A percentile compares a stretch with the other conserved stretches of the same genome.
These are phyloP conservation scores for Datnioides undecimradiatus DNA, from an alignment of 2,113 vertebrate genomes.

Conservation along the genomic window DNA sequence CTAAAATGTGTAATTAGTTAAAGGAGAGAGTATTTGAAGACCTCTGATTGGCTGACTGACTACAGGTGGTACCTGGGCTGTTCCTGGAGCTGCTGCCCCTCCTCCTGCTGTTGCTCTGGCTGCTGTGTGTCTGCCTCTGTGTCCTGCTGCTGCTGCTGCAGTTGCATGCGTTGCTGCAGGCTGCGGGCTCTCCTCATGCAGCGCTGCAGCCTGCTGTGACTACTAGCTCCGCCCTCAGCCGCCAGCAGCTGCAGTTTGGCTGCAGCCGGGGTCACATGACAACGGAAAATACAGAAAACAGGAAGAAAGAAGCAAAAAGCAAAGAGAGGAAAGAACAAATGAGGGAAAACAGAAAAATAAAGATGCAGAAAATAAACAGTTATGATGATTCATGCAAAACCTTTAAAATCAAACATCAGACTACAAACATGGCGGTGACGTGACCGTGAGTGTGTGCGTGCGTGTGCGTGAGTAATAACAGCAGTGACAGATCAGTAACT, in stretches of 20 bases:
- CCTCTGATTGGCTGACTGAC: conserved; percentile 40
- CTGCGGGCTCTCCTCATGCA: conserved; percentile 72
- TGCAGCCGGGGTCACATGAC: conserved; percentile 50
- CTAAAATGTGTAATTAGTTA: too few species aligned
- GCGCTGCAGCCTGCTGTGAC: conserved; percentile 74
- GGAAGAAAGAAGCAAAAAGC: conserved; percentile 25
- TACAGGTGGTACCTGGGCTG: conserved; percentile 70
- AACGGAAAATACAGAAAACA: conserved; percentile 46
- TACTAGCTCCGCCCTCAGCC: conserved; percentile 60
- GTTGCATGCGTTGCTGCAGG: conserved; percentile 76
- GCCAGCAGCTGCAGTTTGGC: conserved; percentile 66
- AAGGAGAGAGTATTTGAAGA: too few species aligned
- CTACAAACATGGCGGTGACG: conserved; percentile 7
- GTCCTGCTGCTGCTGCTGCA: conserved; percentile 49
- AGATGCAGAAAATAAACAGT: conserved; percentile 58
- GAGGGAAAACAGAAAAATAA: conserved; percentile 25
- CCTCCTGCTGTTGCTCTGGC: conserved; percentile 45
- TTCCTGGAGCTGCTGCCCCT: conserved; percentile 59
- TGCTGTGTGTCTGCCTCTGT: conserved; percentile 53
- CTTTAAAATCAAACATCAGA: conserved; percentile 28
- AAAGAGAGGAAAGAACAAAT: conserved; percentile 30
- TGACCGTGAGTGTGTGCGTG: neutral
- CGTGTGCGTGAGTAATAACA: neutral
- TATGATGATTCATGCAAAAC: conserved; percentile 67
- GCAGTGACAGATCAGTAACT: neutral